A percentile compares a stretch with the other conserved stretches of the same genome.
Evolutionary conservation across 2,888 invertebrate genomes (phyloP).

Genomic region (Erebia epiphron): DNA sequence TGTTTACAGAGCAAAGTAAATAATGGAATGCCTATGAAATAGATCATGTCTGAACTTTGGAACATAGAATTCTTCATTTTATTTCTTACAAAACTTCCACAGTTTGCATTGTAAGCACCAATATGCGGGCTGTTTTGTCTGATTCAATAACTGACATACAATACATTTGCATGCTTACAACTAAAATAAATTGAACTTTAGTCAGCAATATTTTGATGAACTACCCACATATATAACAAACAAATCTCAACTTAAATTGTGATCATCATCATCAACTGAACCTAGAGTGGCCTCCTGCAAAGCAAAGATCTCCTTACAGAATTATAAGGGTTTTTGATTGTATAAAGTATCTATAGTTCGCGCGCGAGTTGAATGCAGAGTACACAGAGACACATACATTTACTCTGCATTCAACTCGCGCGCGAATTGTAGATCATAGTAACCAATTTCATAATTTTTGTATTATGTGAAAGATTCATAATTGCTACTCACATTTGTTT

Average conservation of each 20-base stretch:
- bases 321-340: too few relatives aligned
- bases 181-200: background rate
- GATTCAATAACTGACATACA: background rate
- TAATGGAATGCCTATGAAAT: background rate
- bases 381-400: too few relatives aligned
- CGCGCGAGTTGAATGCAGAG: too few relatives aligned
- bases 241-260: too few relatives aligned
- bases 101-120: background rate
- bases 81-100: background rate
- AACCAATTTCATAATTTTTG: too few relatives aligned
- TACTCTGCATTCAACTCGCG: too few relatives aligned
- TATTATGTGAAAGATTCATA: background rate
- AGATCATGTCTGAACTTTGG: background rate
- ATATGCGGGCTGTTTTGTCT: background rate
- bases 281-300: too few relatives aligned
- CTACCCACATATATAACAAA: background rate
- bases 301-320: too few relatives aligned
- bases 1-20: background rate
- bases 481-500: conserved; percentile 84
- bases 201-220: background rate
- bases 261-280: too few relatives aligned
- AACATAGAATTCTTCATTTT: background rate
- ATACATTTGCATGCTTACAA: background rate
- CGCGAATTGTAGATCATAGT: too few relatives aligned
- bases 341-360: too few relatives aligned